These are phyloP conservation scores for Pentamera pediparva DNA, from an alignment of 53 echinoderm and acorn worm species.

Conservation along the genomic window DNA sequence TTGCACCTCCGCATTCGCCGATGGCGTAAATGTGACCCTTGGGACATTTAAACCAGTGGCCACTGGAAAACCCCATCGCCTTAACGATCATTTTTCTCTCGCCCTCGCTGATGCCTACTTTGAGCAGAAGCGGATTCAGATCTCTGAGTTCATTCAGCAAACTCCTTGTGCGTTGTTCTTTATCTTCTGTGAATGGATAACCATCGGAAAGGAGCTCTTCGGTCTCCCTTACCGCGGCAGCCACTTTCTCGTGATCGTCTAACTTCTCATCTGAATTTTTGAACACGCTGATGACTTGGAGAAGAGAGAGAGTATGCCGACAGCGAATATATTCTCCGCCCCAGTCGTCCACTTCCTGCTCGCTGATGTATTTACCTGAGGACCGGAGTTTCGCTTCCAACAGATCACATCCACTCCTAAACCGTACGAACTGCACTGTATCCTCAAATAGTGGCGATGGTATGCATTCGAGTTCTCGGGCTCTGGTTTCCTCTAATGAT, in stretches of 20 bases:
- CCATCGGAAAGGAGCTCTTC: conserved; percentile 40
- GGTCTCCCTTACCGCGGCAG: neutral
- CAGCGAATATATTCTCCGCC: conserved; percentile 47
- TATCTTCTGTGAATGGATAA: neutral
- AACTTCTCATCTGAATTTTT: neutral
- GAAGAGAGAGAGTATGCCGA: neutral
- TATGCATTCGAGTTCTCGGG: neutral
- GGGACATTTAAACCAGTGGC: conserved; percentile 81
- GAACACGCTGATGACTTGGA: neutral
- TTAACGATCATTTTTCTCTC: conserved; percentile 62
- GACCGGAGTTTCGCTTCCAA: neutral
- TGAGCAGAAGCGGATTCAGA: neutral
- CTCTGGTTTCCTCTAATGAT: neutral
- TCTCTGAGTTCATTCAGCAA: conserved; percentile 2
- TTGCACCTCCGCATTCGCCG: conserved; percentile 80
- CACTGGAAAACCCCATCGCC: conserved; percentile 49
- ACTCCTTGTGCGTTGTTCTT: neutral
- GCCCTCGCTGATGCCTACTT: conserved; percentile 47
- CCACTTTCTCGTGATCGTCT: neutral
- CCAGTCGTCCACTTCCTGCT: conserved; percentile 56
- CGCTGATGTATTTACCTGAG: conserved; percentile 7
- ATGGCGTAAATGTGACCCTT: conserved; percentile 80
- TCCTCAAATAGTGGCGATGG: neutral
- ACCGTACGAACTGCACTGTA: neutral
- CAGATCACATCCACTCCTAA: neutral